A percentile compares a stretch with the other conserved stretches of the same genome.
Conservation (phyloP, 2,113 vertebrate species). For the Bubo blakistoni region DNA sequence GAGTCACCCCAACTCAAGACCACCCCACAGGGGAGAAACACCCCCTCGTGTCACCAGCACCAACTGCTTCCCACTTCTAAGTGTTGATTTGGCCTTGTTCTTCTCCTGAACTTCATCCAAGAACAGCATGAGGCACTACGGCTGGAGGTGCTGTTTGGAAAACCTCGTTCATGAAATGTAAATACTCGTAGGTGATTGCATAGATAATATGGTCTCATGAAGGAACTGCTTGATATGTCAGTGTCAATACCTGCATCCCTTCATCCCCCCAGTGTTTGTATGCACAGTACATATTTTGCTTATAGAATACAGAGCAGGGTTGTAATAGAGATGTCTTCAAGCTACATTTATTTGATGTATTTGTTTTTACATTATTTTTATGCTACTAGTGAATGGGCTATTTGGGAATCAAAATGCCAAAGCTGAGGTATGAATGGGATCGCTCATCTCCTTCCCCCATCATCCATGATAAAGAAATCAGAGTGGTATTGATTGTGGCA, state of each 20-base stretch:
- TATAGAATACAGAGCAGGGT: slow-evolving; percentile 39
- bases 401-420: slow-evolving; percentile 65
- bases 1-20: background rate
- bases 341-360: slow-evolving; percentile 68
- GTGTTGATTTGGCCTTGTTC: background rate
- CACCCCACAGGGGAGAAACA: no score
- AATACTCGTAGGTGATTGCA: slow-evolving; percentile 35
- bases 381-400: slow-evolving; percentile 54
- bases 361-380: slow-evolving; percentile 68
- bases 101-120: background rate
- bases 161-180: background rate
- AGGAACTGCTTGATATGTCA: slow-evolving; percentile 39
- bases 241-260: slow-evolving; percentile 40
- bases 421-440: slow-evolving; percentile 44
- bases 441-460: slow-evolving; percentile 32
- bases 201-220: slow-evolving; percentile 29
- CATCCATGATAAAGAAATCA: slow-evolving; percentile 11
- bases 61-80: background rate
- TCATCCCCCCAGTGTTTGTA: background rate
- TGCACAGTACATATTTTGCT: slow-evolving; percentile 54
- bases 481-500: slow-evolving; percentile 25
- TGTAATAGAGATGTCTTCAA: slow-evolving; percentile 66
- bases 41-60: background rate
- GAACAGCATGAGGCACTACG: accelerated
- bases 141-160: background rate